phyloP scores from a whole-genome alignment of 1,140 invertebrate species.

The Caenorhabditis latens region DNA sequence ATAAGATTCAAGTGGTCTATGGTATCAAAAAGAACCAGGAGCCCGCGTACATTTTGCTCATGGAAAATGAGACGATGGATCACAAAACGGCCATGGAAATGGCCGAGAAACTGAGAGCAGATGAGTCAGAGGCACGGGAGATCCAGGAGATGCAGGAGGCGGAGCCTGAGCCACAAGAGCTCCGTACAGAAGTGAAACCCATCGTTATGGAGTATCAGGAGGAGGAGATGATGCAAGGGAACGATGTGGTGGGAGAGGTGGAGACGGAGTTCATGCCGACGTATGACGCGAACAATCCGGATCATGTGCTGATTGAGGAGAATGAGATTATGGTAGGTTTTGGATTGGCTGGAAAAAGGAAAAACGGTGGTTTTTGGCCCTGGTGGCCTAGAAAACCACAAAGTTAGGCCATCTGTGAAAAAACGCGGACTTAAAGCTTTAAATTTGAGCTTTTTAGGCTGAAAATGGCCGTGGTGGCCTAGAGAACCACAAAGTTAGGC shows the following conservation, averaged over 20 bases:
- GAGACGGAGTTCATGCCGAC: constrained; percentile 22
- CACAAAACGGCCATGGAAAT: neutral
- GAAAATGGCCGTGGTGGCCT: too few species aligned
- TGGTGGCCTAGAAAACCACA: neutral
- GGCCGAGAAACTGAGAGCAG: neutral
- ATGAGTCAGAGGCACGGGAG: too few species aligned
- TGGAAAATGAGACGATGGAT: constrained; percentile 31
- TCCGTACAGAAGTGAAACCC: neutral
- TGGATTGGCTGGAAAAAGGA: neutral
- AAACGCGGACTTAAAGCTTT: too few species aligned
- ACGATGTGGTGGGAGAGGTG: neutral
- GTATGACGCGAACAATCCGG: constrained; percentile 40
- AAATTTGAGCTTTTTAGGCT: too few species aligned
- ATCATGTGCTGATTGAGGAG: constrained; percentile 44
- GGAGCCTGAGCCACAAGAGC: neutral
- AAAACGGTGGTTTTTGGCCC: too few species aligned
- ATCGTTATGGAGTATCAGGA: neutral
- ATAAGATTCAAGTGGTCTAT: constrained; percentile 34
- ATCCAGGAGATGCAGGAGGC: too few species aligned
- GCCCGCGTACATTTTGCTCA: neutral
- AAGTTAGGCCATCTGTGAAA: too few species aligned
- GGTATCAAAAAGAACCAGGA: constrained; percentile 31
- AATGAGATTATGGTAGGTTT: constrained; percentile 22
- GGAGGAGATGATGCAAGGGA: neutral
- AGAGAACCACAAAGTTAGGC: too few species aligned